Evolutionary conservation across 2,888 invertebrate genomes (phyloP).

Genomic region (Orgyia antiqua): DNA sequence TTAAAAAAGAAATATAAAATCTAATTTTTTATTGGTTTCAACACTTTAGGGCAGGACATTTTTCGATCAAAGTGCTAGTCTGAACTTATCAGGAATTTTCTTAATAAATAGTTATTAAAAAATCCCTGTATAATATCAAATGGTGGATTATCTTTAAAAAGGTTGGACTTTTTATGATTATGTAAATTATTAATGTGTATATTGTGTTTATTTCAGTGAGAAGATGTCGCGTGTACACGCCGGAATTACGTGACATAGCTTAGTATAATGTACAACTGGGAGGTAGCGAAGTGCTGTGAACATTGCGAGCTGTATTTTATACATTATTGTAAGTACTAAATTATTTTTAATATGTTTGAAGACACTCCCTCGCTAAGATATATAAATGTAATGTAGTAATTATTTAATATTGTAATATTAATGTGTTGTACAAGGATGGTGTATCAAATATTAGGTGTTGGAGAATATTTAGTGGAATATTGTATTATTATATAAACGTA

Average conservation of each 20-base stretch:
- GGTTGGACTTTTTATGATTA: no score
- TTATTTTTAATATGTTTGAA: slow-evolving; percentile 73
- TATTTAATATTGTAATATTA: slow-evolving; percentile 50
- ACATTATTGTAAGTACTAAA: slow-evolving; percentile 70
- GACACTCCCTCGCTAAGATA: slow-evolving; percentile 63
- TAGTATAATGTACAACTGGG: slow-evolving; percentile 37
- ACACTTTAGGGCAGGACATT: no score
- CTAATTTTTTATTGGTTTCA: no score
- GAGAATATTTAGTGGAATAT: slow-evolving; percentile 49
- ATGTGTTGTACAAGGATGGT: slow-evolving; percentile 55
- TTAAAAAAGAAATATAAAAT: no score
- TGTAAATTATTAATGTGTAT: no score
- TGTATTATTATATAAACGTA: slow-evolving; percentile 5
- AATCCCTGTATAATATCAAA: no score
- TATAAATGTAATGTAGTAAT: slow-evolving; percentile 49
- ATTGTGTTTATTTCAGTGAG: slow-evolving; percentile 58
- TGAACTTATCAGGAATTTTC: no score
- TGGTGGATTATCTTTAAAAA: no score
- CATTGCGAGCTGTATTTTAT: slow-evolving; percentile 64
- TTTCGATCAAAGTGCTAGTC: no score
- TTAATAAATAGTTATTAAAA: no score
- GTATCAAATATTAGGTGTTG: slow-evolving; percentile 44
- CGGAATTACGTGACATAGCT: slow-evolving; percentile 25
- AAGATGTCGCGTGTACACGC: slow-evolving; percentile 7
- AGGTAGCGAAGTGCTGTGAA: slow-evolving; percentile 60